These are phyloP conservation scores for Chymomyza procnemis DNA, from an alignment of 2,888 invertebrate species.

Conservation along the genomic window DNA sequence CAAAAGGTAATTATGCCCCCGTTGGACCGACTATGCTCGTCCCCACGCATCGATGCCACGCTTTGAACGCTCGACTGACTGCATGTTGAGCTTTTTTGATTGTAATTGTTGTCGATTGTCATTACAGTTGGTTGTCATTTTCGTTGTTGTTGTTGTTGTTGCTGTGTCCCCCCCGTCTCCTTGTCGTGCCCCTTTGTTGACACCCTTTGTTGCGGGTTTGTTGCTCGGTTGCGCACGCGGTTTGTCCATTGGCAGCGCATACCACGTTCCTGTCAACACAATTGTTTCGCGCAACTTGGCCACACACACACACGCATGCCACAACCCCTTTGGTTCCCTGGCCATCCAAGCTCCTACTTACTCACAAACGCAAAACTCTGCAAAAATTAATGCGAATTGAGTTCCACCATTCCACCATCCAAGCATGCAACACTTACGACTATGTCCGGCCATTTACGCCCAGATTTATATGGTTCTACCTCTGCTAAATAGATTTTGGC, in stretches of 20 bases:
- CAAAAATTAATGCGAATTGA: slow-evolving; percentile 63
- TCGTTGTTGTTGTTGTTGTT: slow-evolving; percentile 50
- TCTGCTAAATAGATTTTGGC: slow-evolving; percentile 2
- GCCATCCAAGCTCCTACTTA: slow-evolving; percentile 3
- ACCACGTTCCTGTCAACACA: slow-evolving; percentile 66
- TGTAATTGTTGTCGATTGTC: slow-evolving; percentile 72
- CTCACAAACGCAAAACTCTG: slow-evolving; percentile 18
- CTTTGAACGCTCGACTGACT: slow-evolving; percentile 15
- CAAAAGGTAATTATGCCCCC: slow-evolving; percentile 63
- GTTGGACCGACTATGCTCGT: slow-evolving; percentile 26
- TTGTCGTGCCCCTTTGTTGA: slow-evolving; percentile 64
- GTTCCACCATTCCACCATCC: slow-evolving; percentile 39
- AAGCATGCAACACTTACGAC: not conserved
- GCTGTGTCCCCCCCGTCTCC: slow-evolving; percentile 1
- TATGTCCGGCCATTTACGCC: not conserved
- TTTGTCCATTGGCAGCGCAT: slow-evolving; percentile 70
- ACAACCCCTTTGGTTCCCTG: slow-evolving; percentile 30
- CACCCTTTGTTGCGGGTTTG: slow-evolving; percentile 70
- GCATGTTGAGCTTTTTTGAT: slow-evolving; percentile 57
- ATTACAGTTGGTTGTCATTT: slow-evolving; percentile 63
- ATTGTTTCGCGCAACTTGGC: slow-evolving; percentile 36
- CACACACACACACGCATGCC: slow-evolving; percentile 1
- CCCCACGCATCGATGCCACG: slow-evolving; percentile 11
- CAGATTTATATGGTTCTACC: not conserved
- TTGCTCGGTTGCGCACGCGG: slow-evolving; percentile 44